Conservation (phyloP, 2,797 vertebrate species). For the Eulemur albifrons region DNA sequence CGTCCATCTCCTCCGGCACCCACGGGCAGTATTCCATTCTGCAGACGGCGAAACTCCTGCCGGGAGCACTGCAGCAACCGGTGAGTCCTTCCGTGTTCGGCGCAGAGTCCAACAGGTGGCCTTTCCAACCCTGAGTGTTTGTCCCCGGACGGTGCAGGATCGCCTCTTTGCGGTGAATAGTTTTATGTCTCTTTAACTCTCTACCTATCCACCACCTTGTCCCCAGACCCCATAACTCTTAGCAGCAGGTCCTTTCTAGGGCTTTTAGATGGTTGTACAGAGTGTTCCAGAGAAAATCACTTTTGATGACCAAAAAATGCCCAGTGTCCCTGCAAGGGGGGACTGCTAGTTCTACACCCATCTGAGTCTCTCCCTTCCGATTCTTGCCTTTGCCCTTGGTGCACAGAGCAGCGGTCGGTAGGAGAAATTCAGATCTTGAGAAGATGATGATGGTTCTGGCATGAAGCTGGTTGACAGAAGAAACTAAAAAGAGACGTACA, state of each 20-base stretch:
- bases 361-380: neutral
- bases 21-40: constrained; percentile 80
- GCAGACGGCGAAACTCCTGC: constrained; percentile 83
- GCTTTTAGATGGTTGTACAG: neutral
- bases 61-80: constrained; percentile 83
- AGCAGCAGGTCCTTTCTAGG: neutral
- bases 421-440: neutral
- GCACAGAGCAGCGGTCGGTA: neutral
- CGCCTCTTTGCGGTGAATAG: neutral
- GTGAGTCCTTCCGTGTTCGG: constrained; percentile 76
- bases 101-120: rapidly evolving
- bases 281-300: neutral
- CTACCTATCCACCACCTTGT: neutral
- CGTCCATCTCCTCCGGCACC: constrained; percentile 78
- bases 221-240: neutral
- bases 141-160: rapidly evolving
- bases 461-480: neutral
- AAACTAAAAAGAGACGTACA: neutral
- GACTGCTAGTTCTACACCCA: neutral
- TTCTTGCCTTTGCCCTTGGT: neutral
- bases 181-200: neutral
- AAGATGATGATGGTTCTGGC: neutral
- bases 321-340: neutral
- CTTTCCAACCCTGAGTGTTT: rapidly evolving
- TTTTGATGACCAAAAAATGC: neutral